Evolutionary conservation across 2,888 invertebrate species (phyloP), one percentile per base, ranked within the genome.

Genomic region (Nysson spinosus): DNA sequence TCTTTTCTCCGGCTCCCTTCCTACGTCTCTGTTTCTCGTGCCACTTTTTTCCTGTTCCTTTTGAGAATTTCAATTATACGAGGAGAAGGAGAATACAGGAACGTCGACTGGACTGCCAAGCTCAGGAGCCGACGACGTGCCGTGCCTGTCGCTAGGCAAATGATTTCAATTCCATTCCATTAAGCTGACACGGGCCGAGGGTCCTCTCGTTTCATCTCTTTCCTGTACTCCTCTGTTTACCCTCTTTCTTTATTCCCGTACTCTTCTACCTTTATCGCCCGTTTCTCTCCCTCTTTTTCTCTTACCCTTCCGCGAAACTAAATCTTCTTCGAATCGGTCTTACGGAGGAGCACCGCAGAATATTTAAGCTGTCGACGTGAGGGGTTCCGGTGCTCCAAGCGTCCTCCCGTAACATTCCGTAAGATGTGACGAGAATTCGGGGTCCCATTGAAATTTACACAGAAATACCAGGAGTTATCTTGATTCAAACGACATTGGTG

Each of bases 111-210:
- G 75, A 75, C 75, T 75, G 72, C 68, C 75, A 72, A 72, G 75
- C 69, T 75, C 75, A 75, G 72, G 54, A 75, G 62, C 56, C 69
- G 70, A 71, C 65, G 69, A 64, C 75, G 74, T 64, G 72, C 66
- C 70, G 40, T 70, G 76, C 63, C 76, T 75, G 76, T 75, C 76
- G 69, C 61, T 43, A 71, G 55, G 71, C 71, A 71, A 75, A 75
- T 75, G 69, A 76, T 75, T 75, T 75, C 76, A 71, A 76, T 75
- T 71, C 76, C 73, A 69, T 75, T 76, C 72, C 75, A 76, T 75
- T 76, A 75, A 73, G 64, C 50, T 65, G 70, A 75, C 75, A 75
- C 65, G 56, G 51, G 51, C 61, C 55, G 63, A 60, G 51, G 56
- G 56, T 63, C 39, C 54, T 40, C 35, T 40, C 58, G 50, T 55